Percentiles rank a stretch among this genome's conserved stretches.
phyloP scores from a whole-genome alignment of 2,888 invertebrate genomes.

The Hoplodrina blanda region DNA sequence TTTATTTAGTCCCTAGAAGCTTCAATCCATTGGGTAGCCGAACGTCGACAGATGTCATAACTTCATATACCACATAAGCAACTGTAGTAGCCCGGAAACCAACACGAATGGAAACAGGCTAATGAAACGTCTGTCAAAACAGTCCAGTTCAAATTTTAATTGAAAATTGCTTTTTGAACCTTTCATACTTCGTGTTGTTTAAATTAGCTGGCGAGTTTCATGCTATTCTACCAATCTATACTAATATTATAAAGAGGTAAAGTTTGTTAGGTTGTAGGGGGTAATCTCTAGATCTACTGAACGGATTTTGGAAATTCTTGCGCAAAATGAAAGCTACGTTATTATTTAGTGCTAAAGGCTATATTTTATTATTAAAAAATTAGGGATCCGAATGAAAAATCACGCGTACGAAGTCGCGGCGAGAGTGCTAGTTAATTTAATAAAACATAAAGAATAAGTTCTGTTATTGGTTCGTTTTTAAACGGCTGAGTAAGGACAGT shows the following conservation, averaged over 20 bases:
- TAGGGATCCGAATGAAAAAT: too few species aligned
- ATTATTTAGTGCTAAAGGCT: too few species aligned
- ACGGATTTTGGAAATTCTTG: too few species aligned
- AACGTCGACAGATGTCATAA: conserved; percentile 38
- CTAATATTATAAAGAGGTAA: too few species aligned
- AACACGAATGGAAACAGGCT: conserved; percentile 80
- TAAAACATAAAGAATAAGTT: conserved; percentile 40
- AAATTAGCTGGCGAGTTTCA: conserved; percentile 58
- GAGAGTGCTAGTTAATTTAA: conserved; percentile 38
- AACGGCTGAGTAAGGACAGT: neutral
- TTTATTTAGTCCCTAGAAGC: neutral
- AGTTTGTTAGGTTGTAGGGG: too few species aligned
- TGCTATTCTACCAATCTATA: conserved; percentile 39
- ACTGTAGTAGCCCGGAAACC: conserved; percentile 55
- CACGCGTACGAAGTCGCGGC: too few species aligned
- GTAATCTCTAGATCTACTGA: too few species aligned
- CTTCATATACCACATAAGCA: conserved; percentile 43
- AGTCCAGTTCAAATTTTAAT: conserved; percentile 81
- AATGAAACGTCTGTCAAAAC: conserved; percentile 89
- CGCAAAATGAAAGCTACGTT: too few species aligned
- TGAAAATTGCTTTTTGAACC: conserved; percentile 83
- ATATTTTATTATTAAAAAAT: too few species aligned
- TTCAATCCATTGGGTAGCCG: conserved; percentile 6
- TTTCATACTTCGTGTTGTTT: conserved; percentile 73
- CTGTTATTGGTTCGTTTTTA: conserved; percentile 25